A percentile compares a stretch with the other conserved stretches of the same genome.
Evolutionary conservation across 2,888 invertebrate genomes (phyloP).

Genomic region (Fissipunctia ypsillon): DNA sequence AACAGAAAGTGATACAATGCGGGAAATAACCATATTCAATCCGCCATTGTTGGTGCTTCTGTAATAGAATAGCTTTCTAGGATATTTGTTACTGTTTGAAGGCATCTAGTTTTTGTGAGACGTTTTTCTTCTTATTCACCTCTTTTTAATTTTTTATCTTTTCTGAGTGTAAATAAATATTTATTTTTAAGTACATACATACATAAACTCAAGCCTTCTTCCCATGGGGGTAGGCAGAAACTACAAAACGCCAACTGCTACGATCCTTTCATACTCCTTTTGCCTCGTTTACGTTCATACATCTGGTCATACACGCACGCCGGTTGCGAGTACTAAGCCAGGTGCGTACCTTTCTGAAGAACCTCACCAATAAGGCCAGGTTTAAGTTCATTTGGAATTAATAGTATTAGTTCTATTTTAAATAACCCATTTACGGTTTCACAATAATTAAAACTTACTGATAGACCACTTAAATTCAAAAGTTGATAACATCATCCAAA

Average conservation of each 20-base stretch:
- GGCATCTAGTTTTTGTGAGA: not conserved
- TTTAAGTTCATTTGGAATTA: not conserved
- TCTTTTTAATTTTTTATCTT: not conserved
- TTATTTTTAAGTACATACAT: not conserved
- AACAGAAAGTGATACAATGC: slow-evolving; percentile 81
- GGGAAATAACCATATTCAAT: slow-evolving; percentile 77
- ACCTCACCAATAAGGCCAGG: too few species aligned
- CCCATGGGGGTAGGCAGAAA: too few species aligned
- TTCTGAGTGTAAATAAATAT: not conserved
- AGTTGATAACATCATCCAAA: not conserved
- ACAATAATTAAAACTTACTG: not conserved
- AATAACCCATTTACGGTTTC: not conserved
- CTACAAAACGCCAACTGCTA: too few species aligned
- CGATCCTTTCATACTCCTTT: too few species aligned
- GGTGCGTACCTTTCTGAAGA: too few species aligned
- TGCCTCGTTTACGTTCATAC: too few species aligned
- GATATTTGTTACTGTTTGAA: not conserved
- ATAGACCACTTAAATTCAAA: not conserved
- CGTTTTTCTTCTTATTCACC: not conserved
- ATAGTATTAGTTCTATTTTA: not conserved
- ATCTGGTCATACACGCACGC: too few species aligned
- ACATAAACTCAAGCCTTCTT: too few species aligned
- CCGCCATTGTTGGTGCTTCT: slow-evolving; percentile 71
- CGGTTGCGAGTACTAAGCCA: too few species aligned
- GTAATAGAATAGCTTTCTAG: slow-evolving; percentile 38